Percentiles rank a stretch among this genome's conserved stretches.
Evolutionary conservation across 2,888 invertebrate genomes (phyloP).

Genomic region (Bellardia bayeri): DNA sequence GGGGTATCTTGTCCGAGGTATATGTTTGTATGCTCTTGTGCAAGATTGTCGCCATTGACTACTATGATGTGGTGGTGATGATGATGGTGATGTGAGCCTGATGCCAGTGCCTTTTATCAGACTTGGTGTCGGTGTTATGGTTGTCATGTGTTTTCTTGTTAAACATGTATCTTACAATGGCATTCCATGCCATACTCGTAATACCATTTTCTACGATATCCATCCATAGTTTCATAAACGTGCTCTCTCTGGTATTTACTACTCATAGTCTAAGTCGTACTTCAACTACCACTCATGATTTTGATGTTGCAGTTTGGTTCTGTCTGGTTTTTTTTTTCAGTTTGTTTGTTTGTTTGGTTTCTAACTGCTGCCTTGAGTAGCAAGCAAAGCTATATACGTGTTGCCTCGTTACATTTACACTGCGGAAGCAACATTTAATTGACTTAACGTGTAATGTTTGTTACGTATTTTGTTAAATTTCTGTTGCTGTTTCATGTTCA

Average conservation of each 20-base stretch:
- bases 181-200: constrained; percentile 9
- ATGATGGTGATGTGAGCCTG: constrained; percentile 4
- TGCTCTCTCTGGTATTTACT: constrained; percentile 30
- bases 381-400: constrained; percentile 25
- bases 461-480: constrained; percentile 35
- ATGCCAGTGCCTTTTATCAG: constrained; percentile 20
- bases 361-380: constrained; percentile 18
- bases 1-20: not conserved
- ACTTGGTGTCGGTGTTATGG: constrained; percentile 40
- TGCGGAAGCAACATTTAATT: constrained; percentile 74
- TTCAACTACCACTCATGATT: constrained; percentile 22
- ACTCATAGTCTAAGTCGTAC: constrained; percentile 18
- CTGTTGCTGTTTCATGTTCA: constrained; percentile 28
- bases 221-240: constrained; percentile 4
- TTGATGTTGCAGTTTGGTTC: constrained; percentile 24
- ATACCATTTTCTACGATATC: constrained; percentile 25
- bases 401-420: constrained; percentile 59
- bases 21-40: not conserved
- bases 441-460: constrained; percentile 74
- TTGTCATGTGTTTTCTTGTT: constrained; percentile 66
- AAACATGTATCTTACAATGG: constrained; percentile 50
- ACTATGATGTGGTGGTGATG: constrained; percentile 12
- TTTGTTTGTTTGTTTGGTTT: not conserved
- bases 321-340: not conserved
- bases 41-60: constrained; percentile 18